Percentiles rank a stretch among this genome's conserved stretches.
These are phyloP conservation scores for Melospiza georgiana DNA, from an alignment of 2,113 vertebrate species.

Conservation along the genomic window DNA sequence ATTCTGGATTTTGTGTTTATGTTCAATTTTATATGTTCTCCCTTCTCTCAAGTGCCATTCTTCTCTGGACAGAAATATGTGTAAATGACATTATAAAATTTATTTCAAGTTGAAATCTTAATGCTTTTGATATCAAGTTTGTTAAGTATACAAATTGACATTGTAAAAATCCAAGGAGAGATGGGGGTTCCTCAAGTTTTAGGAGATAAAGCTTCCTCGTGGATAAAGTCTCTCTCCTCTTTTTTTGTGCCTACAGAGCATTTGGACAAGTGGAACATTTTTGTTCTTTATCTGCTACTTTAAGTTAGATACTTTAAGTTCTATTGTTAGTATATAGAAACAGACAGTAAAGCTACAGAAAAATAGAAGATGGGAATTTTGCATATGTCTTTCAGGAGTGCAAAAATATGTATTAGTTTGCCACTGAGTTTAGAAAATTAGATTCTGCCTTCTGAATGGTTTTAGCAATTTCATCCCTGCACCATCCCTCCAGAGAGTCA, in stretches of 20 bases:
- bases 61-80: not conserved
- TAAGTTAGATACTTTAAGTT: not conserved
- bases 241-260: not conserved
- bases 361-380: not conserved
- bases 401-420: not conserved
- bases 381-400: not conserved
- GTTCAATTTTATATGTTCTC: not conserved
- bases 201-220: not conserved
- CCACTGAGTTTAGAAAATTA: conserved; percentile 9
- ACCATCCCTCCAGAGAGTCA: not conserved
- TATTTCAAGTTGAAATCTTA: not conserved
- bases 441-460: not conserved
- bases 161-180: not conserved
- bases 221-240: not conserved
- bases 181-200: not conserved
- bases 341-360: not conserved
- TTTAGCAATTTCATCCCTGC: not conserved
- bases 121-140: not conserved
- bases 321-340: not conserved
- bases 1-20: not conserved
- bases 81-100: not conserved
- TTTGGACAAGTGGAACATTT: not conserved
- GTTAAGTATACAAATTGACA: not conserved
- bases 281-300: not conserved
- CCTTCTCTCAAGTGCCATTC: not conserved